Conservation (phyloP, 2,113 vertebrate species). For the Plotosus lineatus region DNA sequence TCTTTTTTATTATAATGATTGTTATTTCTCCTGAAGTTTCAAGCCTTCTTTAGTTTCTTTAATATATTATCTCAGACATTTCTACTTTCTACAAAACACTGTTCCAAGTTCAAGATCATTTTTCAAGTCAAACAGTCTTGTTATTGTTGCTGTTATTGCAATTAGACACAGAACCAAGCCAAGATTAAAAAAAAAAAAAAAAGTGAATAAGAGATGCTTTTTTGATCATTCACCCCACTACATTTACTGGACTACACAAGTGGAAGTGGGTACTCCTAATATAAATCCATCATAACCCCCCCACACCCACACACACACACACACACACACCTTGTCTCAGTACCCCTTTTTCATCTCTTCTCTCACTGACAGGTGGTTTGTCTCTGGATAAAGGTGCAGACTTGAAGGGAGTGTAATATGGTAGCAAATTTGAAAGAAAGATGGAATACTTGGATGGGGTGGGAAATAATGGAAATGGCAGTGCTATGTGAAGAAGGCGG, state of each 20-base stretch:
- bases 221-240: neutral
- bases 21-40: too few relatives aligned
- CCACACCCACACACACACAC: too few relatives aligned
- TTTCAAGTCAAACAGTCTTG: too few relatives aligned
- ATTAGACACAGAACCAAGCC: too few relatives aligned
- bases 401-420: constrained; percentile 66
- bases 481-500: constrained; percentile 55
- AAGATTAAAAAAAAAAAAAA: too few relatives aligned
- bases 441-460: constrained; percentile 37
- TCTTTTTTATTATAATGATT: too few relatives aligned
- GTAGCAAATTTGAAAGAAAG: constrained; percentile 58
- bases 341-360: neutral
- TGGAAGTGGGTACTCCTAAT: neutral
- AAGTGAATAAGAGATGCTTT: neutral
- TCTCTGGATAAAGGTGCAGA: constrained; percentile 61
- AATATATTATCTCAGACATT: too few relatives aligned
- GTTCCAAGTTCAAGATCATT: too few relatives aligned
- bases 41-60: too few relatives aligned
- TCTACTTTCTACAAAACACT: too few relatives aligned
- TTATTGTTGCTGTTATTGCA: too few relatives aligned
- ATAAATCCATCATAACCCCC: too few relatives aligned
- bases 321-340: neutral
- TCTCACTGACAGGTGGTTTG: constrained; percentile 67
- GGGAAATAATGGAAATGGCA: constrained; percentile 64
- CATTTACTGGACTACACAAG: neutral